Base-by-base conservation (phyloP, 2,113 vertebrate species). In the Oriolus oriolus region DNA sequence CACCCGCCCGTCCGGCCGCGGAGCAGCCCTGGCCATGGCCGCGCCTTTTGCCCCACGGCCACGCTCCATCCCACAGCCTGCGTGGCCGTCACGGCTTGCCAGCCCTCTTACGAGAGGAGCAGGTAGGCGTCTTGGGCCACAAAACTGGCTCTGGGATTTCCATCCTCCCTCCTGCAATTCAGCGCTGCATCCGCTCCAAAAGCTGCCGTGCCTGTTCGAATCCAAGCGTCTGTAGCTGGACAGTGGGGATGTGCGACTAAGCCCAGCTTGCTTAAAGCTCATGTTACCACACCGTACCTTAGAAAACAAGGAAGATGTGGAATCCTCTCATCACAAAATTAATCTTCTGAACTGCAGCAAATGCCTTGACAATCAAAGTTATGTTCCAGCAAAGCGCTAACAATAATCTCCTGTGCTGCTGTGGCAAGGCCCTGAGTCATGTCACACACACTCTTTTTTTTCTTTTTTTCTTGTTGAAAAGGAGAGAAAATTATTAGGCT, bases 181-280 rank as follows among this genome's bases (percentile, higher is more conserved):
- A 47, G 44, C 2, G 1, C 65, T 21, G 23, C 39, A 10, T 9
- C 61, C 3, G 1, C 66, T 76, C 79, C 2, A 0, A 61, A 71
- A 69, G 57, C 31, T 4, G 17, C 35, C 16, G 31, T 0, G 2
- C 28, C 65, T 7, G 2, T 22, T 85, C 23, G 1, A 6, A 24
- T 16, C 37, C 61, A 65, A 73, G n/a, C 49, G 60, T 66, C 52
- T 14, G 11, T 14, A 33, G 53, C 56, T 6, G 50, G 35, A 24
- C 3, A 3, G 18, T 0, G 1, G 54, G 50, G 54, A 74, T 24
- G 20, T 1, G 0, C 0, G 1, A 47, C 54, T 35, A 44, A 86
- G 37, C 68, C 35, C 52, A 18, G 35, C 45, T 10, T 69, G 50
- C 61, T 74, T 47, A 28, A 28, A 94, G 42, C 21, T 91, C 31